These are phyloP conservation scores for Nixonia krombeini DNA, from an alignment of 1,140 invertebrate genomes.

Conservation along the genomic window DNA sequence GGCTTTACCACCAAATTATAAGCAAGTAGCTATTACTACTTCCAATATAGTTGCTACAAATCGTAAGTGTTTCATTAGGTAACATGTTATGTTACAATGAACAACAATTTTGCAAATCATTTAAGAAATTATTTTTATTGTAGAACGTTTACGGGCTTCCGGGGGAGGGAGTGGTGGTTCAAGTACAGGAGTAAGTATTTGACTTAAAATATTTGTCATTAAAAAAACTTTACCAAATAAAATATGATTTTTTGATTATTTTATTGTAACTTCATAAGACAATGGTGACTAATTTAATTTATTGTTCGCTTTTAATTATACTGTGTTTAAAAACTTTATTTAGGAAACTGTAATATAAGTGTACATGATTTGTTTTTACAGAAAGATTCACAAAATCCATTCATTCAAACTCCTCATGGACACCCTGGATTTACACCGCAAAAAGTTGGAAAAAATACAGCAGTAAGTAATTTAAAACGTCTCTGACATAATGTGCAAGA, in stretches of 20 bases:
- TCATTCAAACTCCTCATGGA: constrained; percentile 89
- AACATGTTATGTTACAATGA: constrained; percentile 59
- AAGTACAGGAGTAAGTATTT: constrained; percentile 66
- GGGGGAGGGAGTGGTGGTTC: constrained; percentile 69
- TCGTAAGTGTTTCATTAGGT: constrained; percentile 51
- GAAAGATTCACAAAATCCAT: constrained; percentile 83
- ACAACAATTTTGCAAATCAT: constrained; percentile 18
- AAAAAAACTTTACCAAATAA: too few relatives aligned
- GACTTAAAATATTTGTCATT: constrained; percentile 39
- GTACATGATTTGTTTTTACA: constrained; percentile 54
- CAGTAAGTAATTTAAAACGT: constrained; percentile 78
- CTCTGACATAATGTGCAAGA: too few relatives aligned
- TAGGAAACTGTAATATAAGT: too few relatives aligned
- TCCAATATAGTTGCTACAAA: constrained; percentile 68
- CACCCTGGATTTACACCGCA: constrained; percentile 95
- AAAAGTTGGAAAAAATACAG: constrained; percentile 87
- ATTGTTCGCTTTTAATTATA: too few relatives aligned
- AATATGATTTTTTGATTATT: too few relatives aligned
- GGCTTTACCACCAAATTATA: constrained; percentile 79
- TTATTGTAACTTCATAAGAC: too few relatives aligned
- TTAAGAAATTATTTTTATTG: constrained; percentile 43
- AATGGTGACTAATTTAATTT: too few relatives aligned
- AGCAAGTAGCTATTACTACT: constrained; percentile 80
- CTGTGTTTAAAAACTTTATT: background rate
- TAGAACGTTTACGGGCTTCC: constrained; percentile 76